These are phyloP conservation scores for Mobula hypostoma DNA, from an alignment of 2,113 vertebrate genomes.

Conservation along the genomic window DNA sequence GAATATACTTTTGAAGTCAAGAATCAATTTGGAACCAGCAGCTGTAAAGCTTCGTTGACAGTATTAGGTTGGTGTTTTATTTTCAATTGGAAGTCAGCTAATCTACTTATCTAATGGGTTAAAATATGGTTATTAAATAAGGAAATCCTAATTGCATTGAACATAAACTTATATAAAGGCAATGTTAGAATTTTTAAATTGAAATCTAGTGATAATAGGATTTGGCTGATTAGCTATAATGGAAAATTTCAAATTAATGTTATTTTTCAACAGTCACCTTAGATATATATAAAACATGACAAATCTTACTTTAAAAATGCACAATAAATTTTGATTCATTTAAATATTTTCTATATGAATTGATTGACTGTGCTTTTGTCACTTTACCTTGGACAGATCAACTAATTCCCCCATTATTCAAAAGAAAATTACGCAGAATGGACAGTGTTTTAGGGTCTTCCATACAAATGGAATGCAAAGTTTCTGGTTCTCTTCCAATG, in stretches of 20 bases:
- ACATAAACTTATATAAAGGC: neutral
- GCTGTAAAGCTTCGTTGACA: conserved; percentile 74
- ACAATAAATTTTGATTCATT: neutral
- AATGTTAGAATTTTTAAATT: no score
- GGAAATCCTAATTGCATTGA: neutral
- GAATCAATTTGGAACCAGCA: conserved; percentile 85
- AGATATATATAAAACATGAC: no score
- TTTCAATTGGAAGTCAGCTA: no score
- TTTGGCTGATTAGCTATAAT: neutral
- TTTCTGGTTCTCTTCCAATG: conserved; percentile 87
- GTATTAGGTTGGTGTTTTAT: conserved; percentile 78
- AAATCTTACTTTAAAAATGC: neutral
- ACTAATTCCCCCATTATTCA: conserved; percentile 85
- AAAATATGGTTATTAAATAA: no score
- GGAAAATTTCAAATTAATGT: neutral
- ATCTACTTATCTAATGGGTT: no score
- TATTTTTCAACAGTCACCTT: neutral
- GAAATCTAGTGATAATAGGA: neutral
- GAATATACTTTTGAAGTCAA: conserved; percentile 83
- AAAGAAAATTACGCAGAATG: conserved; percentile 82
- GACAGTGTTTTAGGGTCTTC: conserved; percentile 77
- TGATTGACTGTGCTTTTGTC: conserved; percentile 42
- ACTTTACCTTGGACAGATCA: conserved; percentile 70
- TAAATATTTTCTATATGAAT: neutral
- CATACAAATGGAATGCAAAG: conserved; percentile 82